Base-by-base conservation (phyloP, 2,888 invertebrate genomes). In the Latrodectus hesperus region DNA sequence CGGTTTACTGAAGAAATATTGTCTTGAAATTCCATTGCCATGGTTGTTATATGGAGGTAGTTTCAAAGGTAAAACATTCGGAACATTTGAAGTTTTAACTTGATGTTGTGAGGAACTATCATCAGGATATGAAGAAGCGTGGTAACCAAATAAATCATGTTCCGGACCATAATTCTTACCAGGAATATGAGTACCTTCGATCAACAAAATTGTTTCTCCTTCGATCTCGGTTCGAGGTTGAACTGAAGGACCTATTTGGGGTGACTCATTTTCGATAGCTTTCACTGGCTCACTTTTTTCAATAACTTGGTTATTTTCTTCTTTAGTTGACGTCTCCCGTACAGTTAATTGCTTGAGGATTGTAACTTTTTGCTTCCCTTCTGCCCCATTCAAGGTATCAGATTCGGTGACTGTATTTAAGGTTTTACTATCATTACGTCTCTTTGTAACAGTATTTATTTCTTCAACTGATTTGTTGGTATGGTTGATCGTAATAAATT, bases 141-240 rank as follows among this genome's bases (percentile, higher is more conserved):
- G 64, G 53, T 65, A 87, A 14, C 81, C 86, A 51, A 87, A 81
- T 12, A 64, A 64, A 49, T 81, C 86, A 72, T 81, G 77, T 60
- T 81, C 86, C 14, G 81, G 72, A 0, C 81, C 86, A 51, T 87
- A 87, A 52, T 87, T 87, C 14, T 67, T 72, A 0, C 68, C 76
- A 11, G 81, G 81, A 17, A 84, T 78, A 22, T 85, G 74, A n/a
- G 85, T 26, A 11, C 79, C 85, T 79, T 85, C 60, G 10, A 85
- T 26, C 5, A 85, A 60, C 52, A 85, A 26, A 51, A 85, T 64
- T 10, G 74, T 70, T 51, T 79, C 79, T 26, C 79, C 79, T 17
- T 60, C 55, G 16, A 60, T 38, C 9, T 64, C 52, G 16, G 68
- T 68, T 38, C 68, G 68, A 11, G 74, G 73, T 52, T 84, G 77